Percentiles rank a stretch among this genome's conserved stretches.
phyloP scores from a whole-genome alignment of 2,797 vertebrate species.

The Tenualosa ilisha region DNA sequence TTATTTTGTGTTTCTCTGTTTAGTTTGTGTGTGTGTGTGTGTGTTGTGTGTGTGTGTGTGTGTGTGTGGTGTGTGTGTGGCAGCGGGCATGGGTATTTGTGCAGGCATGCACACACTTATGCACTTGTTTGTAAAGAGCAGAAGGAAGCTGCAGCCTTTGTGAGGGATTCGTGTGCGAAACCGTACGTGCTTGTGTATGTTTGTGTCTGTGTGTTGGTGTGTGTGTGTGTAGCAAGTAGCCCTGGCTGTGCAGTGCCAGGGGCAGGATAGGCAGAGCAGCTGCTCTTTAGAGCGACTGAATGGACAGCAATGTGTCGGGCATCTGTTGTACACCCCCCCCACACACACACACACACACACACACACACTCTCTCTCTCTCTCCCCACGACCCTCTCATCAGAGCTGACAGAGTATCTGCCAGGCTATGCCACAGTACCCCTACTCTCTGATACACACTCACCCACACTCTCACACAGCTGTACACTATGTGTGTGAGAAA shows the following conservation, averaged over 20 bases:
- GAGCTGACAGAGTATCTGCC: slow-evolving; percentile 42
- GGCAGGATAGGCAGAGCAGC: slow-evolving; percentile 73
- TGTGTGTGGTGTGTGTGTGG: slow-evolving; percentile 38
- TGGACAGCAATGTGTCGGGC: slow-evolving; percentile 76
- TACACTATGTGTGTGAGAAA: not conserved
- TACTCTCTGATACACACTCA: not conserved
- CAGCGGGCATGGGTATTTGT: slow-evolving; percentile 12
- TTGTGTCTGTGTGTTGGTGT: slow-evolving; percentile 53
- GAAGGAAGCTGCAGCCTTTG: slow-evolving; percentile 13
- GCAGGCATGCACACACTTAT: slow-evolving; percentile 7
- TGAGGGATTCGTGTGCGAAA: not conserved
- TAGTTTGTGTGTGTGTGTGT: slow-evolving; percentile 35
- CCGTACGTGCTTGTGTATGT: slow-evolving; percentile 34
- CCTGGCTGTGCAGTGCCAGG: slow-evolving; percentile 60
- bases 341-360: slow-evolving; percentile 23
- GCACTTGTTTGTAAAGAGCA: slow-evolving; percentile 12
- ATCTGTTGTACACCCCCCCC: slow-evolving; percentile 69
- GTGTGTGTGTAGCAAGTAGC: slow-evolving; percentile 30
- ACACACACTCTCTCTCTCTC: slow-evolving; percentile 13
- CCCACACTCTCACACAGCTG: not conserved
- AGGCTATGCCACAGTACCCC: slow-evolving; percentile 33
- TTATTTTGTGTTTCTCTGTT: not conserved
- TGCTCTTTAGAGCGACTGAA: slow-evolving; percentile 79
- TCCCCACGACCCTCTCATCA: slow-evolving; percentile 27
- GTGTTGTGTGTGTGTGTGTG: slow-evolving; percentile 37